A percentile compares a stretch with the other conserved stretches of the same genome.
These are phyloP conservation scores for Automeris io DNA, from an alignment of 2,888 invertebrate species.

Conservation along the genomic window DNA sequence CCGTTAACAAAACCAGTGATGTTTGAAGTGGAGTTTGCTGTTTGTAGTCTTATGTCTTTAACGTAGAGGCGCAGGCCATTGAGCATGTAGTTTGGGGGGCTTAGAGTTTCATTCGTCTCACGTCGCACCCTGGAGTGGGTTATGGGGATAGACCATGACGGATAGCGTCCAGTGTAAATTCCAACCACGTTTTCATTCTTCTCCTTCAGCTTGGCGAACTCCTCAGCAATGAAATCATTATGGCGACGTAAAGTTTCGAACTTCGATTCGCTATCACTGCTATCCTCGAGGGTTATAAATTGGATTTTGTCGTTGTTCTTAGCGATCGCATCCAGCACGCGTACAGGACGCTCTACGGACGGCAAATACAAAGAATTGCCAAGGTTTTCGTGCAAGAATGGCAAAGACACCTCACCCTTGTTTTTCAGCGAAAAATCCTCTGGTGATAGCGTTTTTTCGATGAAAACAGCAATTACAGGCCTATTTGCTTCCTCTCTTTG, in stretches of 20 bases:
- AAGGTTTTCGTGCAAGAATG: conserved; percentile 50
- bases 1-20: conserved; percentile 9
- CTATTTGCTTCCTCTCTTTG: conserved; percentile 46
- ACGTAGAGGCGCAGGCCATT: conserved; percentile 40
- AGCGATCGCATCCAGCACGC: conserved; percentile 70
- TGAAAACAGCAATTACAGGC: conserved; percentile 67
- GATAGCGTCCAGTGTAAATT: conserved; percentile 75
- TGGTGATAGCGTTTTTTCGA: conserved; percentile 72
- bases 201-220: conserved; percentile 64
- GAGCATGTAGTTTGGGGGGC: conserved; percentile 17
- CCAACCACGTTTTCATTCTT: conserved; percentile 67
- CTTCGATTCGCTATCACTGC: conserved; percentile 72
- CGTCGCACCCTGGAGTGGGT: conserved; percentile 45
- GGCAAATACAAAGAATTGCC: conserved; percentile 73
- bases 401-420: conserved; percentile 49
- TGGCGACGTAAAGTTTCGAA: conserved; percentile 76
- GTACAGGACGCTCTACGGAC: conserved; percentile 78
- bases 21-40: neutral
- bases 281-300: conserved; percentile 77
- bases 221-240: conserved; percentile 76
- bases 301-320: conserved; percentile 64
- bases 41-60: conserved; percentile 17
- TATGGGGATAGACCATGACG: conserved; percentile 61
- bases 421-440: conserved; percentile 77
- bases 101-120: conserved; percentile 20